Evolutionary conservation across 92 coral and sea anemone genomes (phyloP).

Genomic region (Metridium senile): DNA sequence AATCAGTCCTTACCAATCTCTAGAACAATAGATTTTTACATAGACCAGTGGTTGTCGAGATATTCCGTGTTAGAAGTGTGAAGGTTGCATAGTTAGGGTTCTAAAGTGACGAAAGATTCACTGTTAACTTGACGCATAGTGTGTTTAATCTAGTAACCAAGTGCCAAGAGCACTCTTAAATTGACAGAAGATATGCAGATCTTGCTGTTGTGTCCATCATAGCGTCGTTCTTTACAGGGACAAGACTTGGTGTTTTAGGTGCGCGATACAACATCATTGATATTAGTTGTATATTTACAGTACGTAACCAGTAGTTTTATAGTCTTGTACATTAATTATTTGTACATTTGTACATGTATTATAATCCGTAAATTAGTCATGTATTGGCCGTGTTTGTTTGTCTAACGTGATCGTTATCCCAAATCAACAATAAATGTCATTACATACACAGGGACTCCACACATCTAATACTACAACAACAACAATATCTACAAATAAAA

Average conservation of each 20-base stretch:
- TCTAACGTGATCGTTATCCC: not conserved
- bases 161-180: not conserved
- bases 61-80: not conserved
- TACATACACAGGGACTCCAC: conserved; percentile 6
- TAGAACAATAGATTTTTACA: not conserved
- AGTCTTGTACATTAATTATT: no score
- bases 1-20: no score
- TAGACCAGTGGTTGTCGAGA: not conserved
- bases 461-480: not conserved
- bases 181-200: not conserved
- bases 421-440: not conserved
- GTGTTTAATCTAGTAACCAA: conserved; percentile 1
- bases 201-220: not conserved
- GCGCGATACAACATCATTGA: no score
- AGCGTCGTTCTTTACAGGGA: no score
- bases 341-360: not conserved
- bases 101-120: conserved; percentile 4
- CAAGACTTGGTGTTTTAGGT: no score
- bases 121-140: conserved; percentile 1
- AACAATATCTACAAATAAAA: not conserved
- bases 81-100: not conserved
- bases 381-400: conserved; percentile 12
- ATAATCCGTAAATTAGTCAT: not conserved
- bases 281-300: no score
- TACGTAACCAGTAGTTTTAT: no score